Base-by-base conservation (phyloP, 2,113 vertebrate genomes). In the Platycercus adscitus region DNA sequence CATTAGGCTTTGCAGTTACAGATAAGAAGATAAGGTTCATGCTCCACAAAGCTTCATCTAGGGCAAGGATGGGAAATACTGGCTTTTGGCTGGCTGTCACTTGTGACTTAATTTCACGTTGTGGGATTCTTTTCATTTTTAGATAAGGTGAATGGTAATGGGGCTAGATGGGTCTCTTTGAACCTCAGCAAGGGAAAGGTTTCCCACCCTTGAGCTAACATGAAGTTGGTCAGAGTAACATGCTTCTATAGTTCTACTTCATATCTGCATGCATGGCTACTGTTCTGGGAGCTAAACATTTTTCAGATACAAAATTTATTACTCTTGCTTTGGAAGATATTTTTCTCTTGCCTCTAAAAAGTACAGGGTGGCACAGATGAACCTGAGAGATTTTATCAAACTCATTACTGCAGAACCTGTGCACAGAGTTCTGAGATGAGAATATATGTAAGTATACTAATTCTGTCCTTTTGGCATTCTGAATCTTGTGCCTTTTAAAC, bases 241-340 rank as follows among this genome's bases (percentile, higher is more conserved):
- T 39, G 81, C 47, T 76, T 89, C 81, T 87, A 10, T 56, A 70
- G 25, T 82, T 69, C 49, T 72, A 10, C 73, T 87, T 82, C 8
- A 1, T 87, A 37, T 89, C 66, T 92, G 37, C 58, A 35, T 71
- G 65, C 44, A 29, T 37, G 61, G 49, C 78, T 82, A 18, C 56
- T 85, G 56, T 61, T 31, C 81, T 80, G 66, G 58, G 66, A 91
- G 14, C 35, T 50, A 93, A 78, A 58, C 64, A 58, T 77, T 97
- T 90, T 96, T 81, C 66, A 77, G 18, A 94, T 69, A 35, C 66
- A 76, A 81, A 87, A 82, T 76, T 11, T 87, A 43, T 82, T 75
- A 52, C n/a, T 76, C 35, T 89, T 91, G 35, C 43, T 85, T 89
- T 87, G 84, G 52, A 85, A 89, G 41, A 52, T 82, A 49, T 63